Conservation (phyloP, 2,113 vertebrate species). For the Empidonax alnorum region DNA sequence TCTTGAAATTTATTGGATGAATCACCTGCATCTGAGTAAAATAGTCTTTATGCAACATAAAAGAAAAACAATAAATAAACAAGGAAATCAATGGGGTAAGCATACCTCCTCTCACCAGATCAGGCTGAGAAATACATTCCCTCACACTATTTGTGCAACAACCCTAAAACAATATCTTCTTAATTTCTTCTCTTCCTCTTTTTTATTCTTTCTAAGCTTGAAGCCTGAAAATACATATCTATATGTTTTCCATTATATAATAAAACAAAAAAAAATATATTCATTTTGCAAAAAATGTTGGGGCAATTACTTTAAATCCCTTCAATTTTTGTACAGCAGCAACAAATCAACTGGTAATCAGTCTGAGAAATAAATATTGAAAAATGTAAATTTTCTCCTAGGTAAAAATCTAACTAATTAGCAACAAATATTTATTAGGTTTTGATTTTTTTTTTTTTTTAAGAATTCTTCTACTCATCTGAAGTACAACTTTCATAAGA, state of each 20-base stretch:
- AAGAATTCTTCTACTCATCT: background rate
- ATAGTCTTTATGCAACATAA: background rate
- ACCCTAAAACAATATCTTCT: accelerated
- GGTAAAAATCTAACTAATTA: background rate
- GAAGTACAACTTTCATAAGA: background rate
- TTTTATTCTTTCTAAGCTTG: background rate
- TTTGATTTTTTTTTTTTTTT: background rate
- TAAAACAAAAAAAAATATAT: background rate
- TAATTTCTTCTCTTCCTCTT: accelerated
- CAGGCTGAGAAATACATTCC: background rate
- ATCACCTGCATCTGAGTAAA: background rate
- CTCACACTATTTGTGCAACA: background rate
- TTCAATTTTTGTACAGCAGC: background rate
- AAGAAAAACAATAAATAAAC: background rate
- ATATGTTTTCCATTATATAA: background rate
- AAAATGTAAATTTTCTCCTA: background rate
- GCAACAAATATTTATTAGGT: background rate
- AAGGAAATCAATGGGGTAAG: background rate
- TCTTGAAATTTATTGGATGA: background rate
- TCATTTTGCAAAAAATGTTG: background rate
- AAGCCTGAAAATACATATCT: background rate
- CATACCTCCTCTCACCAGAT: accelerated
- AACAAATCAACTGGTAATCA: background rate
- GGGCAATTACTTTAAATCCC: background rate
- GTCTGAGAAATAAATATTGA: background rate